Base-by-base conservation (phyloP, 2,113 vertebrate species). In the Melanotaenia duboulayi region DNA sequence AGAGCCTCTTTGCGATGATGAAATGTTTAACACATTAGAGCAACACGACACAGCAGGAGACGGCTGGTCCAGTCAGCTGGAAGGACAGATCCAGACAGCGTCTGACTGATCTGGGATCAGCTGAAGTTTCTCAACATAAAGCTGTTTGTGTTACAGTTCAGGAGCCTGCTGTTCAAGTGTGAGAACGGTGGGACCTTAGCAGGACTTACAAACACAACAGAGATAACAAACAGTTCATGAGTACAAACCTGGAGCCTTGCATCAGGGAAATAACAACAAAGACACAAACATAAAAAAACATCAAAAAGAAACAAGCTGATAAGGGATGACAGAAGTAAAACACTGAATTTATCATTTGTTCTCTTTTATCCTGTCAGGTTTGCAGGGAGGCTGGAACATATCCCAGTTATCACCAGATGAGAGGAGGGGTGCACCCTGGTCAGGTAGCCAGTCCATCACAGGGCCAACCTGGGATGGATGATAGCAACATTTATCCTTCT, bases 1-100 rank as follows among this genome's bases (percentile, higher is more conserved):
- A 52, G 63, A 65, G 50, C 32, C 50, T 7, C 16, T 48, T 39
- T 67, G 42, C 40, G 61, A 65, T 73, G 71, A 65, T 74, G 71
- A 74, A 74, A 72, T 63, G 59, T 35, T 63, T 54, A 72, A 58
- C 14, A 24, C n/a, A 24, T 37, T 1, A 7, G 7, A 70, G 44
- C 24, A 68, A 68, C 28, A 5, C 20, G 14, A 19, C 25, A 4
- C 59, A 50, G 61, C 28, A 65, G 52, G 50, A 73, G 11, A 11
- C 51, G 12, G 35, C 3, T 11, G 23, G 40, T 61, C 49, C 39
- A 11, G 50, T 63, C 50, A 63, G 39, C 24, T 37, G 51, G 22
- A 52, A 22, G 50, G 17, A 28, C 28, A 51, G 11, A 51, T 35
- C 25, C n/a, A 65, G 13, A 52, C 14, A 4, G 11, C 19, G 17